These are phyloP conservation scores for Acleris holmiana DNA, from an alignment of 2,888 invertebrate species.

Conservation along the genomic window DNA sequence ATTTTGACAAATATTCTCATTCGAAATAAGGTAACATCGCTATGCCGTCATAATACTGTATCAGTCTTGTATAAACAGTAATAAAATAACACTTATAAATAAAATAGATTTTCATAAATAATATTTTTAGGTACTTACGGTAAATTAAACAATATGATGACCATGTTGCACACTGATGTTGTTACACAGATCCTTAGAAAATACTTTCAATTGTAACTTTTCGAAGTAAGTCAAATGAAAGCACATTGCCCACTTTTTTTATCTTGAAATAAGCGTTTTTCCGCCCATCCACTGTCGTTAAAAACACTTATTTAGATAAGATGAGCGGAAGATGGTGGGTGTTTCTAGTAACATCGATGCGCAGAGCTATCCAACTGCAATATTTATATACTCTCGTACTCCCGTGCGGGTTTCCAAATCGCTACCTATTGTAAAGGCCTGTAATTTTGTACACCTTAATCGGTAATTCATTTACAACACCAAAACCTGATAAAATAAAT, in stretches of 20 bases:
- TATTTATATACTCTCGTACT: slow-evolving; percentile 55
- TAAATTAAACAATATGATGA: slow-evolving; percentile 68
- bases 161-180: slow-evolving; percentile 49
- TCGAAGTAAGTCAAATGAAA: no score
- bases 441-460: slow-evolving; percentile 81
- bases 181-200: slow-evolving; percentile 24
- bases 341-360: slow-evolving; percentile 26
- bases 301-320: no score
- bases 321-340: not conserved
- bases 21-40: slow-evolving; percentile 42
- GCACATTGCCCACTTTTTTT: no score
- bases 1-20: slow-evolving; percentile 44
- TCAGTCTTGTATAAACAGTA: slow-evolving; percentile 41
- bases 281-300: no score
- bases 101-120: slow-evolving; percentile 61
- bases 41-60: slow-evolving; percentile 38
- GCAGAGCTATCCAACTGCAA: slow-evolving; percentile 19
- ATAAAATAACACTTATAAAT: slow-evolving; percentile 55
- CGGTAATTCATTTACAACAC: slow-evolving; percentile 78
- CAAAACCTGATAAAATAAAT: slow-evolving; percentile 61
- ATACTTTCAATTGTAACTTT: not conserved
- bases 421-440: slow-evolving; percentile 74
- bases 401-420: slow-evolving; percentile 64
- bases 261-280: no score
- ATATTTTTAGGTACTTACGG: slow-evolving; percentile 58